Conservation (phyloP, 2,888 invertebrate genomes). For the Acleris sparsana region DNA sequence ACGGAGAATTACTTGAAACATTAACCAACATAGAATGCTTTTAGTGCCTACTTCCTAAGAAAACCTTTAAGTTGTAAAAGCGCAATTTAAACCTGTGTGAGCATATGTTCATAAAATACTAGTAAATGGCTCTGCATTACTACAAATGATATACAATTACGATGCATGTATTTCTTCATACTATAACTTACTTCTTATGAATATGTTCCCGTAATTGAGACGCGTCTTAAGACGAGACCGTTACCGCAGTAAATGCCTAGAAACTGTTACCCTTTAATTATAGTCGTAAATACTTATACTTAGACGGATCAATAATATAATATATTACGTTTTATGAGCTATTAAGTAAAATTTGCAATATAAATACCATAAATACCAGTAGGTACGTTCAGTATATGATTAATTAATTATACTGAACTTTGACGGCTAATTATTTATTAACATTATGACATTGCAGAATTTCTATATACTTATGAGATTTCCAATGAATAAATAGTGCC, state of each 20-base stretch:
- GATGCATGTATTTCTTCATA: slow-evolving; percentile 23
- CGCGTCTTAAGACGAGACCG: slow-evolving; percentile 2
- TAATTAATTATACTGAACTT: too few species aligned
- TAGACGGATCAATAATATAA: not conserved
- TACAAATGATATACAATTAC: slow-evolving; percentile 21
- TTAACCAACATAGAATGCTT: too few species aligned
- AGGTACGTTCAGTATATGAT: too few species aligned
- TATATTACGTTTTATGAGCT: not conserved
- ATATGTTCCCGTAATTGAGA: slow-evolving; percentile 20
- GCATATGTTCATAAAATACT: not conserved
- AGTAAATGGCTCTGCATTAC: slow-evolving; percentile 4
- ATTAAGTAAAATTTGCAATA: not conserved
- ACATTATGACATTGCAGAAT: too few species aligned
- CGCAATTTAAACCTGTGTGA: not conserved
- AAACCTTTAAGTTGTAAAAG: not conserved
- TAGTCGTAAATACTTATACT: not conserved
- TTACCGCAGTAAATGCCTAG: not conserved
- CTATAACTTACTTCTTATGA: slow-evolving; percentile 19
- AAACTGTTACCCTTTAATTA: slow-evolving; percentile 11
- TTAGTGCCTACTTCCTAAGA: too few species aligned
- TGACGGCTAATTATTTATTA: too few species aligned
- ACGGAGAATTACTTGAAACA: too few species aligned
- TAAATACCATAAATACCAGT: not conserved
- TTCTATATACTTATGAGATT: too few species aligned
- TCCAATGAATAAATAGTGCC: too few species aligned